These are phyloP conservation scores for Abrostola tripartita DNA, from an alignment of 2,888 invertebrate species.

Conservation along the genomic window DNA sequence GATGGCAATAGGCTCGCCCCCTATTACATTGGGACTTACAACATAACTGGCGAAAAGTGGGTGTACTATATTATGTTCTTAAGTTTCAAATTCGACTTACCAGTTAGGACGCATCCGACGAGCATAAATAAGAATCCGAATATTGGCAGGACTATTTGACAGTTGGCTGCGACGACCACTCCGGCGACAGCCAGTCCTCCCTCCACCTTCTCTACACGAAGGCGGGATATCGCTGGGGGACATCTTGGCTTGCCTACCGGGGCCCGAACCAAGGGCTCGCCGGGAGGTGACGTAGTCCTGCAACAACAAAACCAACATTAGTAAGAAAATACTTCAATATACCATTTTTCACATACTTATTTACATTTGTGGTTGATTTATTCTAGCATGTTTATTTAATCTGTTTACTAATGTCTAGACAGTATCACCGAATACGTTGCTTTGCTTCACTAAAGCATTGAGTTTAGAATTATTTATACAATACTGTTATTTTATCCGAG, in stretches of 20 bases:
- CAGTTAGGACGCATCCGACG: slow-evolving; percentile 92
- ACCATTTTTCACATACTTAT: too few relatives aligned
- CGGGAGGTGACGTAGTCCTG: slow-evolving; percentile 86
- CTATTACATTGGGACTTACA: too few relatives aligned
- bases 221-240: slow-evolving; percentile 91
- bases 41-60: too few relatives aligned
- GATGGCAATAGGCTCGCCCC: too few relatives aligned
- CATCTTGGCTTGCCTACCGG: slow-evolving; percentile 87
- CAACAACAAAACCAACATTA: slow-evolving; percentile 44
- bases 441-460: too few relatives aligned
- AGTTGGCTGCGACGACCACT: slow-evolving; percentile 93
- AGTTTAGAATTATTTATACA: slow-evolving; percentile 5
- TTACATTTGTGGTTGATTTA: too few relatives aligned
- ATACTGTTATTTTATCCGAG: slow-evolving; percentile 5
- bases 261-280: slow-evolving; percentile 89
- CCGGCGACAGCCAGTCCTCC: slow-evolving; percentile 93
- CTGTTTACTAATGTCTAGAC: too few relatives aligned
- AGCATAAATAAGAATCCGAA: slow-evolving; percentile 93
- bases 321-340: neutral
- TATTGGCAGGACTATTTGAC: slow-evolving; percentile 92
- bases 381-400: too few relatives aligned
- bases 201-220: slow-evolving; percentile 93
- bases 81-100: slow-evolving; percentile 74
- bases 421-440: too few relatives aligned
- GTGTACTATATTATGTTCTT: too few relatives aligned